Percentiles rank a stretch among this genome's conserved stretches.
These are phyloP conservation scores for Prosopocoilus inquinatus DNA, from an alignment of 2,888 invertebrate genomes.

Conservation along the genomic window DNA sequence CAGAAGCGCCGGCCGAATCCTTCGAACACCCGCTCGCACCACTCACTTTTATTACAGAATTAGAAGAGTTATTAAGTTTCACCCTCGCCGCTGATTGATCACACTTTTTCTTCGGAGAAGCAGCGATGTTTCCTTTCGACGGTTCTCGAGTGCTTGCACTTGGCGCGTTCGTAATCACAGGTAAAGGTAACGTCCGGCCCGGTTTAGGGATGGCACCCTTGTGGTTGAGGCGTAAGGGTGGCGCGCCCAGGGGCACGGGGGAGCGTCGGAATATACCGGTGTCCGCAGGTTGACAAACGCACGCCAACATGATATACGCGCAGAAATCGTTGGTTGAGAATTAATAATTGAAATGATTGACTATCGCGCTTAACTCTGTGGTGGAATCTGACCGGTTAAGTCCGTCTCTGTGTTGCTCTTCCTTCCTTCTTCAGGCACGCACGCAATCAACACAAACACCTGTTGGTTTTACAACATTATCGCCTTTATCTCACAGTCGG, in stretches of 20 bases:
- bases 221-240: constrained; percentile 40
- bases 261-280: constrained; percentile 58
- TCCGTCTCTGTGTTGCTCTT: too few relatives aligned
- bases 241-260: constrained; percentile 52
- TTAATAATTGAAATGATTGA: too few relatives aligned
- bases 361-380: too few relatives aligned
- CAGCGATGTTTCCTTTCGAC: background rate
- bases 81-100: too few relatives aligned
- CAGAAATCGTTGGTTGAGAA: too few relatives aligned
- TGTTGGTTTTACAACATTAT: too few relatives aligned
- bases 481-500: too few relatives aligned
- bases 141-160: constrained; percentile 8
- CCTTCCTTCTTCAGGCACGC: too few relatives aligned
- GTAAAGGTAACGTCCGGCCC: constrained; percentile 36
- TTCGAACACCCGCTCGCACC: too few relatives aligned
- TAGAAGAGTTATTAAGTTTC: too few relatives aligned
- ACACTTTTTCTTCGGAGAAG: background rate
- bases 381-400: background rate
- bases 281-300: constrained; percentile 66
- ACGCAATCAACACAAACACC: too few relatives aligned
- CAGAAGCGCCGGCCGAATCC: background rate
- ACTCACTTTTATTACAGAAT: too few relatives aligned
- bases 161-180: constrained; percentile 37
- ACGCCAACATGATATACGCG: constrained; percentile 58
- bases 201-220: constrained; percentile 40